Evolutionary conservation across 2,888 invertebrate species (phyloP).

Genomic region (Archips crataeganus): DNA sequence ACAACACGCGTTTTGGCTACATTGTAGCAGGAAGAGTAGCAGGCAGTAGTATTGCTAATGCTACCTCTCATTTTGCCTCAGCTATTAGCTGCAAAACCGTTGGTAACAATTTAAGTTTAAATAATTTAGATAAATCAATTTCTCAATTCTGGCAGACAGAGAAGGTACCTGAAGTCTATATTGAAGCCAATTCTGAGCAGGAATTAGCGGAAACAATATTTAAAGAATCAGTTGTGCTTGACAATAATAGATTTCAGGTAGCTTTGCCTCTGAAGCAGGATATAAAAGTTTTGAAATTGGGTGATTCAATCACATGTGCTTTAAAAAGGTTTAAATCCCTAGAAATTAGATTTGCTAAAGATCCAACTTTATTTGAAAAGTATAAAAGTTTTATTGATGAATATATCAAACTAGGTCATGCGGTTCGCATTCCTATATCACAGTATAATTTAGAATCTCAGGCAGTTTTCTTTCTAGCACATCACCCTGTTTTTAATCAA

Average conservation of each 20-base stretch:
- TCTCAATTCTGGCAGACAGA: slow-evolving; percentile 17
- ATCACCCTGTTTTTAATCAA: slow-evolving; percentile 32
- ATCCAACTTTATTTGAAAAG: not conserved
- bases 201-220: slow-evolving; percentile 16
- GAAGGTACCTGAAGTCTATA: slow-evolving; percentile 9
- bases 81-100: not conserved
- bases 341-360: slow-evolving; percentile 5
- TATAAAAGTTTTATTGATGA: slow-evolving; percentile 29
- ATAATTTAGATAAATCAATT: not conserved
- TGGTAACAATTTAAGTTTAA: not conserved
- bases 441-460: slow-evolving; percentile 19
- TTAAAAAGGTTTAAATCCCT: not conserved
- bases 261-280: slow-evolving; percentile 10
- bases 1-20: slow-evolving; percentile 18
- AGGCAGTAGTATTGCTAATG: not conserved
- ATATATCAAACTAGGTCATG: slow-evolving; percentile 34
- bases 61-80: not conserved
- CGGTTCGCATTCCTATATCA: slow-evolving; percentile 5
- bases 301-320: not conserved
- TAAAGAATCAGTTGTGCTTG: not conserved
- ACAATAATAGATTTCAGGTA: slow-evolving; percentile 16
- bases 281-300: slow-evolving; percentile 4
- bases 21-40: not conserved
- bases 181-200: slow-evolving; percentile 10
- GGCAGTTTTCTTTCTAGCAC: slow-evolving; percentile 28